Conservation (phyloP, 2,113 vertebrate genomes). For the Tapirus terrestris region DNA sequence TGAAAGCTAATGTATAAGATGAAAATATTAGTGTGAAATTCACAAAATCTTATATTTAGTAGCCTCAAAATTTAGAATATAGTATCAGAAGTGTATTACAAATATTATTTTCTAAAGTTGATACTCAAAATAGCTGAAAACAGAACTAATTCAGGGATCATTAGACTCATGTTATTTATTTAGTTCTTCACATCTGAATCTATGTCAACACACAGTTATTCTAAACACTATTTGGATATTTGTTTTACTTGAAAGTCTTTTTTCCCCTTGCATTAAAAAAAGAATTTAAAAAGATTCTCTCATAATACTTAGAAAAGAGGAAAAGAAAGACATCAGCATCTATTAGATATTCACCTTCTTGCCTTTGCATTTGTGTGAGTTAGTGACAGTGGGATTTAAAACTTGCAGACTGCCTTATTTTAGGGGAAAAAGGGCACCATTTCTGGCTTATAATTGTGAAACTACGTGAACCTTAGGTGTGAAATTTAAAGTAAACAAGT, state of each 20-base stretch:
- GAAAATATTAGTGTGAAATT: conserved; percentile 5
- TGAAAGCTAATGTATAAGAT: conserved; percentile 62
- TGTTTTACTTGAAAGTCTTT: background rate
- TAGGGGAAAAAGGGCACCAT: background rate
- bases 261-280: background rate
- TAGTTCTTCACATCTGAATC: background rate
- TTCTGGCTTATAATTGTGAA: background rate
- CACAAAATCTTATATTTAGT: background rate
- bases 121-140: background rate
- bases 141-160: background rate
- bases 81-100: background rate
- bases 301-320: background rate
- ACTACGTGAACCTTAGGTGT: background rate
- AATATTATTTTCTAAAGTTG: background rate
- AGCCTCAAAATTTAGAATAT: background rate
- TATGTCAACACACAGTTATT: background rate
- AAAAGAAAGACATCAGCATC: background rate
- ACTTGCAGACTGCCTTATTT: background rate
- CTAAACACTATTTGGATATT: background rate
- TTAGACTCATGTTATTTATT: background rate
- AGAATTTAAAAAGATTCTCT: background rate
- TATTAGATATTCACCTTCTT: conserved; percentile 2
- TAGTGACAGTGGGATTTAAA: background rate
- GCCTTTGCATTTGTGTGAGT: conserved; percentile 25
- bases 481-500: background rate